phyloP scores from a whole-genome alignment of 2,113 vertebrate genomes.

The Nesoenas mayeri region DNA sequence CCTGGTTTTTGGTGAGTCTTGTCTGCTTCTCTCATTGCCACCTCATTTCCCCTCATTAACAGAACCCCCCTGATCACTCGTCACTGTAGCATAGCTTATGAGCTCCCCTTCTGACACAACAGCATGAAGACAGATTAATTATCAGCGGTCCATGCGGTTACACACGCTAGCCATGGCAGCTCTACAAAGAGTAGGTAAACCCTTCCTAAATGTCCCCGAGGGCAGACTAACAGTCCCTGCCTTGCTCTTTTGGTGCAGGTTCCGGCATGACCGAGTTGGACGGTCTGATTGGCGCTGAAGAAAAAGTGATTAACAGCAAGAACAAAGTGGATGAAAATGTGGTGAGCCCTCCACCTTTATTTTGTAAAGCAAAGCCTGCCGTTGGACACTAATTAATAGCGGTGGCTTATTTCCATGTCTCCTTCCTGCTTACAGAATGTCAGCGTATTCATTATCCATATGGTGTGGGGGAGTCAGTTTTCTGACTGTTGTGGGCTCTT shows the following conservation, averaged over 20 bases:
- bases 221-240: not conserved
- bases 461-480: constrained; percentile 1
- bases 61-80: not conserved
- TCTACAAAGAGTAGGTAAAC: not conserved
- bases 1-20: not conserved
- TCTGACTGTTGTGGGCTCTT: not conserved
- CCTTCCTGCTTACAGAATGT: not conserved
- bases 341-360: constrained; percentile 77
- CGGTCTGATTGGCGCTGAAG: constrained; percentile 89
- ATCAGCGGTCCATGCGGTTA: not conserved
- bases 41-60: constrained; percentile 39
- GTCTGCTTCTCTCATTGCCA: constrained; percentile 30
- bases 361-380: not conserved
- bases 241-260: constrained; percentile 75
- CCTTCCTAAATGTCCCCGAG: not conserved
- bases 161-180: not conserved
- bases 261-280: constrained; percentile 89
- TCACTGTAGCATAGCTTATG: not conserved
- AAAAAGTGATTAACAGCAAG: constrained; percentile 93
- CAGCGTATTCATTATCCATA: not conserved
- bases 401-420: not conserved
- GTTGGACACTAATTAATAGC: not conserved
- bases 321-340: constrained; percentile 87
- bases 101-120: not conserved
- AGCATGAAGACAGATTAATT: not conserved